Base-by-base conservation (phyloP, 1,140 invertebrate species). In the Scylla paramamosain region DNA sequence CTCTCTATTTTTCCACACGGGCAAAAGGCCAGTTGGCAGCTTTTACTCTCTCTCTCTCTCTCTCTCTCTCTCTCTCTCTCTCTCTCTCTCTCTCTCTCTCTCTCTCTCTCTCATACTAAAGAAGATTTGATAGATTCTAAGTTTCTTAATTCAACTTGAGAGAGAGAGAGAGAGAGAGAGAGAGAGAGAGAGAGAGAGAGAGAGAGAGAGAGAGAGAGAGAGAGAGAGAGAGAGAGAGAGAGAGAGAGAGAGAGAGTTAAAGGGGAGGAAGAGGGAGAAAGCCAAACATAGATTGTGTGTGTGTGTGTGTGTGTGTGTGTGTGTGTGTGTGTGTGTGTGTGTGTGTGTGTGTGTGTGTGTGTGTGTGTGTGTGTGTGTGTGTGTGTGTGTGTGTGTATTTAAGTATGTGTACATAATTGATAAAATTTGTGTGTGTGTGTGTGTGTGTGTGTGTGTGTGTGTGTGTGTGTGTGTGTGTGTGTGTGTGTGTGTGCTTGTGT, bases 331-430 rank as follows among this genome's bases (percentile, higher is more conserved):
- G 83, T 86, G 83, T 86, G 31, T 86, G 31, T 86, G 83, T 86
- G 83, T 86, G 28, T 86, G 83, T 86, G 83, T 86, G 83, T 86
- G 83, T 86, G 83, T 86, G 83, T 86, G 83, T 86, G 83, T 86
- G 83, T 86, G 83, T 86, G 83, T 86, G 83, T 86, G 83, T 86
- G 83, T 32, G 83, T 86, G 83, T 86, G 83, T 86, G 83, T 86
- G 83, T 86, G 83, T 86, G 31, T 86, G 83, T 86, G 77, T 82
- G 77, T 82, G 77, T 82, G 77, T 82, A 7, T 82, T 0, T 82
- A 28, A 25, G 77, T 77, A n/a, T 77, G 77, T 82, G 77, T 82
- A 28, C 28, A 28, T 82, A 28, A 25, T 20, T 82, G 77, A 25
- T 20, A 25, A 28, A 25, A 28, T 82, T 14, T 77, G 67, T n/a